These are phyloP conservation scores for Halictus ligatus DNA, from an alignment of 2,888 invertebrate species.

Conservation along the genomic window DNA sequence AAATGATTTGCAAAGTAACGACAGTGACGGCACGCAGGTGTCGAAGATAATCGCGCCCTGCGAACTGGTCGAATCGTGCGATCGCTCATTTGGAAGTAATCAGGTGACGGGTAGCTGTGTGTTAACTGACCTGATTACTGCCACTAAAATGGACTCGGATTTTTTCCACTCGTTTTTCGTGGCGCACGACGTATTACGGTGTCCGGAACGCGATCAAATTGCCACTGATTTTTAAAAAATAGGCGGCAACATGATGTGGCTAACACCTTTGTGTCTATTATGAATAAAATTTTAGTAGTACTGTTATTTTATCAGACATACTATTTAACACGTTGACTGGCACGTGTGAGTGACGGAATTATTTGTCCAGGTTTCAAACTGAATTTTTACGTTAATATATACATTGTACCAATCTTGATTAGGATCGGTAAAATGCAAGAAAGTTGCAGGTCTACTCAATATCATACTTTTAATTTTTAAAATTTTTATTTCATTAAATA, in stretches of 20 bases:
- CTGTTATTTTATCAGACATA: neutral
- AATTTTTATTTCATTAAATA: no score
- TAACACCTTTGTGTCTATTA: no score
- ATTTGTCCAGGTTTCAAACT: no score
- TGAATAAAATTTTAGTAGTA: neutral
- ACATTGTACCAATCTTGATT: no score
- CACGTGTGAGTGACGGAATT: no score
- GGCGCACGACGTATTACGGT: neutral
- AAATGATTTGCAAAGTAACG: slow-evolving; percentile 53
- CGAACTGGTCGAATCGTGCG: slow-evolving; percentile 27
- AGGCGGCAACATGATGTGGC: no score
- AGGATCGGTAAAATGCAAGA: no score
- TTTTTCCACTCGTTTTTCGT: neutral
- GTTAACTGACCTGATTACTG: slow-evolving; percentile 35
- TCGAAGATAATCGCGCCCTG: slow-evolving; percentile 30
- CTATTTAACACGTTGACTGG: no score
- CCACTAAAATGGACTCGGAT: neutral
- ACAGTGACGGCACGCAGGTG: slow-evolving; percentile 36
- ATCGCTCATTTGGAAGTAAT: slow-evolving; percentile 23
- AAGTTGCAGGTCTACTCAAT: no score
- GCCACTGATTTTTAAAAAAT: neutral
- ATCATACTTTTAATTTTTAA: no score
- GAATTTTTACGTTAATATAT: no score
- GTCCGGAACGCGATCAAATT: neutral
- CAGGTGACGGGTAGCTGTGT: neutral